A percentile compares a stretch with the other conserved stretches of the same genome.
These are phyloP conservation scores for Itoplectis maculator DNA, from an alignment of 2,888 invertebrate species.

Conservation along the genomic window DNA sequence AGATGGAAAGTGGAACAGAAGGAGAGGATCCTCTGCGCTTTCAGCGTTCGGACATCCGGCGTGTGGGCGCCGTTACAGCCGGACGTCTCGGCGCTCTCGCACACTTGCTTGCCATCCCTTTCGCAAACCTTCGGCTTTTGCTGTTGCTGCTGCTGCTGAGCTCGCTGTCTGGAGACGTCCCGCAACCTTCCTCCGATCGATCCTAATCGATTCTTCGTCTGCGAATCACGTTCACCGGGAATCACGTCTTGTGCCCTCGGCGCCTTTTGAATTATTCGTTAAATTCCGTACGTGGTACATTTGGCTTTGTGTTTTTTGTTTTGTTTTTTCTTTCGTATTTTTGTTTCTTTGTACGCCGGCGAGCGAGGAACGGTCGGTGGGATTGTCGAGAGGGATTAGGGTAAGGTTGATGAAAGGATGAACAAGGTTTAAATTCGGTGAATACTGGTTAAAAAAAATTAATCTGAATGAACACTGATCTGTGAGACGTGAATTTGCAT, in stretches of 20 bases:
- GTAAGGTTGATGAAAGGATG: no score
- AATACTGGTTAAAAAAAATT: no score
- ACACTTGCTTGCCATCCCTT: no score
- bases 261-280: conserved; percentile 22
- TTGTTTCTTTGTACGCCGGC: not conserved
- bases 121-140: no score
- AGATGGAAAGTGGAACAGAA: not conserved
- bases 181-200: not conserved
- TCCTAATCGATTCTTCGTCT: conserved; percentile 14
- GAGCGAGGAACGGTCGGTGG: not conserved
- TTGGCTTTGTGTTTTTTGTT: not conserved
- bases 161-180: not conserved
- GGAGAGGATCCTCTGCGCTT: conserved; percentile 14
- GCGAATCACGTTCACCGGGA: conserved; percentile 8
- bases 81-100: not conserved
- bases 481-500: no score
- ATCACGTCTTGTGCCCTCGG: not conserved
- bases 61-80: conserved; percentile 5
- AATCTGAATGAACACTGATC: no score
- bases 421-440: no score
- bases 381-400: not conserved
- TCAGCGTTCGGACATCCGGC: conserved; percentile 19
- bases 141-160: not conserved
- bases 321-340: no score
- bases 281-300: conserved; percentile 10